Evolutionary conservation across 1,140 invertebrate genomes (phyloP).

Genomic region (Palaemon carinicauda): DNA sequence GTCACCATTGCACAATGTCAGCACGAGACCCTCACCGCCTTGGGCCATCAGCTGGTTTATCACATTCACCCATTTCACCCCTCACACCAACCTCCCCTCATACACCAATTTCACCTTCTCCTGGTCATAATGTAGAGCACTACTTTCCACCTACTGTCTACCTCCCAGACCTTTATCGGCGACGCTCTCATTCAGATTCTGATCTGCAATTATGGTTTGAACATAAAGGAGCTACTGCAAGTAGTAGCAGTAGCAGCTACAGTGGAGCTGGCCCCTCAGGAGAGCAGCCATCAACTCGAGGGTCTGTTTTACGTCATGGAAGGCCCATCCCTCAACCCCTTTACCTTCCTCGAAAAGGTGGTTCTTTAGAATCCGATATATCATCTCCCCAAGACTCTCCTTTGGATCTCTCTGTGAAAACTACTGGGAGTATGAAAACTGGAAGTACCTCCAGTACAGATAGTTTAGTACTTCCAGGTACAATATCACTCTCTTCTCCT

Average conservation of each 20-base stretch:
- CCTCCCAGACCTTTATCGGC: slow-evolving; percentile 64
- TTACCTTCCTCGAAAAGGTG: slow-evolving; percentile 65
- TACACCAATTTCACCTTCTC: slow-evolving; percentile 68
- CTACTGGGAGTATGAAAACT: slow-evolving; percentile 58
- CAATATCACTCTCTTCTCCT: slow-evolving; percentile 60
- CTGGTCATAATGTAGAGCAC: slow-evolving; percentile 61
- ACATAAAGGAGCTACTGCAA: slow-evolving; percentile 62
- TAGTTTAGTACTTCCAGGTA: slow-evolving; percentile 61
- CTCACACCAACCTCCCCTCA: slow-evolving; percentile 58
- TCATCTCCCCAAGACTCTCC: slow-evolving; percentile 80
- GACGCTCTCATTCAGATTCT: slow-evolving; percentile 78
- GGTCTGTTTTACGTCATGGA: slow-evolving; percentile 59
- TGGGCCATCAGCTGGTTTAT: slow-evolving; percentile 22
- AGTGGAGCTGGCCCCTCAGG: slow-evolving; percentile 58
- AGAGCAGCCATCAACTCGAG: slow-evolving; percentile 61
- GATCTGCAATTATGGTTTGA: slow-evolving; percentile 66
- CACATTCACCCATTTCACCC: slow-evolving; percentile 51
- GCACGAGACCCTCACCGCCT: slow-evolving; percentile 49
- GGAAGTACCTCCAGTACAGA: slow-evolving; percentile 61
- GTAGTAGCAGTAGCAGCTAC: slow-evolving; percentile 62
- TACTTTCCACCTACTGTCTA: slow-evolving; percentile 57
- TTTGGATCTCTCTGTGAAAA: slow-evolving; percentile 78
- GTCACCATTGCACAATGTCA: slow-evolving; percentile 51
- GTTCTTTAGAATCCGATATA: slow-evolving; percentile 65
- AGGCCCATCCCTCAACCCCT: slow-evolving; percentile 64